These are phyloP conservation scores for Pristionchus fissidentatus DNA, from an alignment of 2,888 invertebrate species.

Conservation along the genomic window DNA sequence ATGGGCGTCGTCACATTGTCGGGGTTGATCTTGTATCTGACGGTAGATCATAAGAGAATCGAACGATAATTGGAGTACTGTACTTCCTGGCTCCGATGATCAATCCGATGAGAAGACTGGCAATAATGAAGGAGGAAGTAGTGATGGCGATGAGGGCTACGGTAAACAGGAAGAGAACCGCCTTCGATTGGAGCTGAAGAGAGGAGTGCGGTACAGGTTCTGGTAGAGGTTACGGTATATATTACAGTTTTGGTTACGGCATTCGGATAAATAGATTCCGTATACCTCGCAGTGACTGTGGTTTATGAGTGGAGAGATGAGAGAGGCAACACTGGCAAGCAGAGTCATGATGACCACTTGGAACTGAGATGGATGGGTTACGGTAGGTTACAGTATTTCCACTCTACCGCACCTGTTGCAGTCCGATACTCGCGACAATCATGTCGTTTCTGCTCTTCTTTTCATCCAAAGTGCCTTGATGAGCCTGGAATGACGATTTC, in stretches of 20 bases:
- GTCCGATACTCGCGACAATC: slow-evolving; percentile 13
- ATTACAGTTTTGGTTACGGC: background rate
- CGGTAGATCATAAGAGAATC: background rate
- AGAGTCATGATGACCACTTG: slow-evolving; percentile 8
- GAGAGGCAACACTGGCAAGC: background rate
- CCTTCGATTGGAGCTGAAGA: background rate
- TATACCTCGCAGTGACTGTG: background rate
- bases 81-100: slow-evolving; percentile 27
- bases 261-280: background rate
- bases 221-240: background rate
- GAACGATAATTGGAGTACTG: background rate
- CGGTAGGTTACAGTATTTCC: background rate
- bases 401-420: slow-evolving; percentile 5
- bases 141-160: slow-evolving; percentile 16
- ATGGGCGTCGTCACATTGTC: slow-evolving; percentile 22
- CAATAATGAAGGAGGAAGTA: background rate
- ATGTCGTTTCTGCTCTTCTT: background rate
- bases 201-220: background rate
- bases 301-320: background rate
- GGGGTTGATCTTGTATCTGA: slow-evolving; percentile 9
- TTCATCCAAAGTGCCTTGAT: slow-evolving; percentile 11
- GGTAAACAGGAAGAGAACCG: slow-evolving; percentile 6
- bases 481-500: background rate
- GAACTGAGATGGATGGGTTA: background rate
- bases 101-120: slow-evolving; percentile 3